Conservation (phyloP, 2,797 vertebrate species). For the Caiman crocodilus region DNA sequence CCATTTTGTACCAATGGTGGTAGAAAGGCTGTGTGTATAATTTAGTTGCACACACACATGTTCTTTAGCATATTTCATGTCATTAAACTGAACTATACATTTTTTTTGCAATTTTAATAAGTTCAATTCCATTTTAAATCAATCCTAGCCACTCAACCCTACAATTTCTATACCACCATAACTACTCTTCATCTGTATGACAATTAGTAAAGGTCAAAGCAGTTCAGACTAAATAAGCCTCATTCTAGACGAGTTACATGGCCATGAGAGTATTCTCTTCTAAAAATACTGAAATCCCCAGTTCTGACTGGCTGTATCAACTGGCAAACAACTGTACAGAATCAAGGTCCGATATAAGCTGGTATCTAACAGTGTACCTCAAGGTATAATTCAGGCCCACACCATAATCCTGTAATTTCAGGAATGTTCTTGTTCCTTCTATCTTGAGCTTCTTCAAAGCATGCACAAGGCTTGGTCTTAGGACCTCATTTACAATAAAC, state of each 20-base stretch:
- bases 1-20: background rate
- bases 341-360: conserved; percentile 60
- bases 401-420: background rate
- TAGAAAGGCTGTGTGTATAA: background rate
- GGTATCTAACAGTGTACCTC: background rate
- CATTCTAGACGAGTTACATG: conserved; percentile 4
- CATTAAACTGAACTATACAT: too few species aligned
- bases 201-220: background rate
- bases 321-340: background rate
- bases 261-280: conserved; percentile 33
- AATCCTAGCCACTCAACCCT: background rate
- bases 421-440: conserved; percentile 7
- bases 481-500: background rate
- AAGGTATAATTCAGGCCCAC: conserved; percentile 7
- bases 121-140: background rate
- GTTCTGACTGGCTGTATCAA: conserved; percentile 60
- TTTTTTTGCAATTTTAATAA: too few species aligned
- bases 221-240: conserved; percentile 10
- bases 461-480: background rate
- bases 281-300: conserved; percentile 52
- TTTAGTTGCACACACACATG: background rate
- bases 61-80: too few species aligned
- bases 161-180: background rate
- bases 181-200: background rate
- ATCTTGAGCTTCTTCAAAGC: background rate